Percentiles rank a stretch among this genome's conserved stretches.
phyloP scores from a whole-genome alignment of 30 jellyfish, hydroid and myxozoan genomes.

The Pseudorhiza aurosa region DNA sequence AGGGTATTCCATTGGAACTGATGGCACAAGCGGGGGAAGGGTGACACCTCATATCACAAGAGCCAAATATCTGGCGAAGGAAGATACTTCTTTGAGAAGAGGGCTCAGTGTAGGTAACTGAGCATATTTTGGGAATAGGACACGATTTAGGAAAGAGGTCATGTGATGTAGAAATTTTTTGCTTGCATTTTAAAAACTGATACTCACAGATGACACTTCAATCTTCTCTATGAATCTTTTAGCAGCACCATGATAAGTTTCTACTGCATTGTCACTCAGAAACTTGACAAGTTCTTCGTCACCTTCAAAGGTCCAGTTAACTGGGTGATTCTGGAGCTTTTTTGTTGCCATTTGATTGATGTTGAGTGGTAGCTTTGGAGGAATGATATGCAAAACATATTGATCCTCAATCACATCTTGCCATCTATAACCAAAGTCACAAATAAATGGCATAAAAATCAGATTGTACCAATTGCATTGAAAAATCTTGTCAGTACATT shows the following conservation, averaged over 20 bases:
- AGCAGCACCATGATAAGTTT: slow-evolving; percentile 66
- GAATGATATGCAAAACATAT: slow-evolving; percentile 69
- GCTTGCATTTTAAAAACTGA: neutral
- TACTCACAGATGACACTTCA: slow-evolving; percentile 79
- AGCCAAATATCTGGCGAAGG: no score
- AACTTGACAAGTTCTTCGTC: slow-evolving; percentile 90
- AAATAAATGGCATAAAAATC: no score
- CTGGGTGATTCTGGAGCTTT: slow-evolving; percentile 72
- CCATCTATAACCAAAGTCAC: slow-evolving; percentile 73
- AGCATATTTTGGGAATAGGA: no score
- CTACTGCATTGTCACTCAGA: slow-evolving; percentile 72
- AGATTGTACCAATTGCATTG: neutral
- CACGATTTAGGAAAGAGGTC: no score
- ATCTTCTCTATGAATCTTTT: slow-evolving; percentile 72
- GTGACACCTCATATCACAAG: no score
- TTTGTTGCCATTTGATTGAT: slow-evolving; percentile 59
- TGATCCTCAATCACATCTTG: slow-evolving; percentile 80
- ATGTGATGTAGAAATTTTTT: no score
- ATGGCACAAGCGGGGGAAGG: no score
- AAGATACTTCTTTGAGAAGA: no score
- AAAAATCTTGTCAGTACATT: neutral
- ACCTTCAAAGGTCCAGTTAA: slow-evolving; percentile 82
- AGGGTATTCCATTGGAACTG: no score
- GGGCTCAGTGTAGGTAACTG: no score
- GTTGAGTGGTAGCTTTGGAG: slow-evolving; percentile 75